Evolutionary conservation across 2,888 invertebrate species (phyloP).

Genomic region (Busseola fusca): DNA sequence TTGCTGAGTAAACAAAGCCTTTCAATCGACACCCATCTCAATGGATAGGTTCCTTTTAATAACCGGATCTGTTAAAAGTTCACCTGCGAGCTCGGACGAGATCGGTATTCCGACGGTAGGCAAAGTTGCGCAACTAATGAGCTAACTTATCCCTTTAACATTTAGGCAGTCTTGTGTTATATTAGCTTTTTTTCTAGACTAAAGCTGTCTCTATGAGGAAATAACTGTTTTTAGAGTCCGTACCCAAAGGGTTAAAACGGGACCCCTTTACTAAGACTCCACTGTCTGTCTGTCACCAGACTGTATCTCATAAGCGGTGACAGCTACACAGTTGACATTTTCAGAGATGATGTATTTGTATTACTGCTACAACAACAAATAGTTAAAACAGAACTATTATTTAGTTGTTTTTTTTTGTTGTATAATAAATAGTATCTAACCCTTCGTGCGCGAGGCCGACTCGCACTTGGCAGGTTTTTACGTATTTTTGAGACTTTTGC

Average conservation of each 20-base stretch:
- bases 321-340: no score
- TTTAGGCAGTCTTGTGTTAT: constrained; percentile 4
- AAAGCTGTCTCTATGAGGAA: background rate
- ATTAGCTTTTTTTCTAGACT: background rate
- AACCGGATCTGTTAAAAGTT: constrained; percentile 15
- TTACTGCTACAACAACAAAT: no score
- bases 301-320: no score
- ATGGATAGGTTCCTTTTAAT: constrained; percentile 2
- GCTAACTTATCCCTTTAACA: constrained; percentile 45
- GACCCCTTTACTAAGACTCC: no score
- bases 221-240: background rate
- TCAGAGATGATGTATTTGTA: no score
- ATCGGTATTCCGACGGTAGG: constrained; percentile 11
- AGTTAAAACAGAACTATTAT: no score
- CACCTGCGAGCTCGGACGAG: background rate
- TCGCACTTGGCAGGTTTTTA: background rate
- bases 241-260: no score
- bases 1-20: constrained; percentile 1
- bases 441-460: no score
- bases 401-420: no score
- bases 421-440: no score
- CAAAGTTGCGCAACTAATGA: constrained; percentile 41
- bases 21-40: background rate
- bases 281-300: no score
- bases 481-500: background rate